Conservation (phyloP, 2,113 vertebrate genomes). For the Pontoporia blainvillei region DNA sequence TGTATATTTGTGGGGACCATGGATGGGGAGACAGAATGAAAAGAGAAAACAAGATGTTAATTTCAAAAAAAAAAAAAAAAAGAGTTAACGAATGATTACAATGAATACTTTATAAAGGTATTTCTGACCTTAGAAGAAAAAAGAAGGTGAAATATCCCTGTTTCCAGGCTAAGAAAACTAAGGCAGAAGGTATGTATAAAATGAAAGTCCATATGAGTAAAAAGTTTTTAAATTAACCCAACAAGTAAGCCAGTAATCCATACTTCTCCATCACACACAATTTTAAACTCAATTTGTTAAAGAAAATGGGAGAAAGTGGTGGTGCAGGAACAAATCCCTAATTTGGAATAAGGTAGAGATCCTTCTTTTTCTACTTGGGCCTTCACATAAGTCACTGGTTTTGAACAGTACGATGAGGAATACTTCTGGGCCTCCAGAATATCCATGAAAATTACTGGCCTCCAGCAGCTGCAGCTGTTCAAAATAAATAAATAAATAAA, state of each 20-base stretch:
- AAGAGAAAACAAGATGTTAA: background rate
- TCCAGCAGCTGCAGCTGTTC: conserved; percentile 65
- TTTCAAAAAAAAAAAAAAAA: background rate
- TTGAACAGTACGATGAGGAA: background rate
- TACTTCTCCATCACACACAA: background rate
- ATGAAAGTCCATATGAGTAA: background rate
- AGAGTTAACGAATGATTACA: background rate
- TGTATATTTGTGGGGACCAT: background rate
- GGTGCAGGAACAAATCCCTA: background rate
- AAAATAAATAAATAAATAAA: background rate
- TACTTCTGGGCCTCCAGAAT: background rate
- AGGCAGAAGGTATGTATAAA: background rate
- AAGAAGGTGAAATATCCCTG: background rate
- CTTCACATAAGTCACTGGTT: background rate
- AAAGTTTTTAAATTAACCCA: background rate
- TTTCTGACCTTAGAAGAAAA: background rate
- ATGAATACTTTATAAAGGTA: background rate
- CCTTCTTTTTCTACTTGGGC: background rate
- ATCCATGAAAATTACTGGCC: conserved; percentile 45
- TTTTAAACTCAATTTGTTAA: background rate
- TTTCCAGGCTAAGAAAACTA: background rate
- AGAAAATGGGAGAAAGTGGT: background rate
- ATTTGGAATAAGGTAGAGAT: background rate
- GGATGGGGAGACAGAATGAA: background rate
- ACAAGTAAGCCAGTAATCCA: background rate